Percentiles rank a stretch among this genome's conserved stretches.
phyloP scores from a whole-genome alignment of 1,140 invertebrate species.

The Saccostrea cuccullata region DNA sequence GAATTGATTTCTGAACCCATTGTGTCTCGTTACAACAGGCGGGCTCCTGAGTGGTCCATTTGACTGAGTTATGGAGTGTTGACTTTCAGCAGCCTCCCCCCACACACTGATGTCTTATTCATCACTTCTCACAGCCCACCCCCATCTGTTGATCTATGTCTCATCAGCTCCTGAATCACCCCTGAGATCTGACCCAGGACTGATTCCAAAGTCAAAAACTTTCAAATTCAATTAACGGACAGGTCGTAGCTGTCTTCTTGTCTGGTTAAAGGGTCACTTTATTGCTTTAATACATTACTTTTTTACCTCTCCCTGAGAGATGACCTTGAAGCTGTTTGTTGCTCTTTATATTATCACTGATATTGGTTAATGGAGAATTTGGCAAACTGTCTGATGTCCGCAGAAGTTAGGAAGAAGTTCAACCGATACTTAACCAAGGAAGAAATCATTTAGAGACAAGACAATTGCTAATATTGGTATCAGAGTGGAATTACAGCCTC shows the following conservation, averaged over 20 bases:
- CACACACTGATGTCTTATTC: not conserved
- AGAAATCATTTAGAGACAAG: not conserved
- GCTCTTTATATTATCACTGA: not conserved
- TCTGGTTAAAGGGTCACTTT: no score
- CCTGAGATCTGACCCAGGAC: not conserved
- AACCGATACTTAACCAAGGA: not conserved
- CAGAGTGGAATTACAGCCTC: not conserved
- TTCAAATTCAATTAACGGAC: not conserved
- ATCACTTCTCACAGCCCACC: not conserved
- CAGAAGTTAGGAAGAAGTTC: not conserved
- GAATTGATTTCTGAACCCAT: not conserved
- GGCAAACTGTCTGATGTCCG: not conserved
- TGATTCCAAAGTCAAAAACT: not conserved
- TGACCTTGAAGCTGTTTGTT: conserved; percentile 12
- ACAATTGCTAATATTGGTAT: conserved; percentile 2
- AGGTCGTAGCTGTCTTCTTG: not conserved
- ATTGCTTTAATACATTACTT: not conserved
- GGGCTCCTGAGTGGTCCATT: not conserved
- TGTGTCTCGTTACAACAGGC: not conserved
- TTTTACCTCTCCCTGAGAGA: not conserved
- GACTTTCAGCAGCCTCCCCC: conserved; percentile 15
- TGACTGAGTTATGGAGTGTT: conserved; percentile 8
- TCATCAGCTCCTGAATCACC: not conserved
- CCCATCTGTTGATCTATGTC: conserved; percentile 14
- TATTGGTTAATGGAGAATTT: conserved; percentile 19